Evolutionary conservation across 2,113 vertebrate species (phyloP).

Genomic region (Malaclemys terrapin): DNA sequence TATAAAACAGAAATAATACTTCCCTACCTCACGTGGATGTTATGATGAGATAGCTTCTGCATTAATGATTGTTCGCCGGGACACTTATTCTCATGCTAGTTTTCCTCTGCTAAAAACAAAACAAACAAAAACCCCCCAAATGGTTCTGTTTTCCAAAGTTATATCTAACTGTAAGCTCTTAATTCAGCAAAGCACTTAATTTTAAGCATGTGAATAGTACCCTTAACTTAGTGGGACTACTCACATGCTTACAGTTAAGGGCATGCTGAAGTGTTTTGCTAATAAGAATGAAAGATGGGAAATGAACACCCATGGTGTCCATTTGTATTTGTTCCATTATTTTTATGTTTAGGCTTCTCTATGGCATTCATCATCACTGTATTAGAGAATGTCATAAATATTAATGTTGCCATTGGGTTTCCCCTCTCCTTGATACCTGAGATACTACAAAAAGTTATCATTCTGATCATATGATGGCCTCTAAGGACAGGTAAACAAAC

Average conservation of each 20-base stretch:
- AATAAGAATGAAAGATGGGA: constrained; percentile 54
- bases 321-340: constrained; percentile 53
- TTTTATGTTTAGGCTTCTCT: constrained; percentile 60
- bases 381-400: constrained; percentile 45
- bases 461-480: not conserved
- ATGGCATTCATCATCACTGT: constrained; percentile 43
- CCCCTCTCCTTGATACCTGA: constrained; percentile 42
- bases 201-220: constrained; percentile 45
- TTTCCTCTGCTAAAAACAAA: not conserved
- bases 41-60: not conserved
- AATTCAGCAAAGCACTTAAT: constrained; percentile 49
- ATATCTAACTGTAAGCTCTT: not conserved
- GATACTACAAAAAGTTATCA: not conserved
- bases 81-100: not conserved
- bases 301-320: constrained; percentile 63
- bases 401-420: constrained; percentile 53
- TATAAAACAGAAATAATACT: not conserved
- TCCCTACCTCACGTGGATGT: not conserved
- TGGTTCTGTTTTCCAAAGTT: constrained; percentile 27
- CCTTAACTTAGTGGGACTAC: constrained; percentile 45
- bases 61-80: not conserved
- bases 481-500: not conserved
- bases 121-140: too few relatives aligned
- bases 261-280: constrained; percentile 51
- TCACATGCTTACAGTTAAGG: constrained; percentile 43